These are phyloP conservation scores for Squalus acanthias DNA, from an alignment of 2,797 vertebrate genomes.

Conservation along the genomic window DNA sequence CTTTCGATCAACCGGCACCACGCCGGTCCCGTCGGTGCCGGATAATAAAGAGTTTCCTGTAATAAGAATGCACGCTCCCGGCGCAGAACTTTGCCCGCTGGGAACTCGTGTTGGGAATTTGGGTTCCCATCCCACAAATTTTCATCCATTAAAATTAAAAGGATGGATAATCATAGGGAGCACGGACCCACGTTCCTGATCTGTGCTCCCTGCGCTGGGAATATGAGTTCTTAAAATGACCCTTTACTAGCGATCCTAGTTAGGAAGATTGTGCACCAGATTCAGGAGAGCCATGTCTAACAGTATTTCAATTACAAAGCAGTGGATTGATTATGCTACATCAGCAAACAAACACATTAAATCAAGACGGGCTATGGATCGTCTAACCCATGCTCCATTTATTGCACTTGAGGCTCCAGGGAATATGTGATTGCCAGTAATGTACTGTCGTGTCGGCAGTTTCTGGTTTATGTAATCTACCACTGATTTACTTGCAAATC, in stretches of 20 bases:
- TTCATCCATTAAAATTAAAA: not conserved
- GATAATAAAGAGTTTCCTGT: too few species aligned
- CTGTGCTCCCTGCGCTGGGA: not conserved
- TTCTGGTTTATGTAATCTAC: not conserved
- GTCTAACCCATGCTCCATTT: not conserved
- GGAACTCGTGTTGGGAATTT: not conserved
- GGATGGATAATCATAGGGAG: not conserved
- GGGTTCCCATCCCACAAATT: not conserved
- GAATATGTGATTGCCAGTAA: not conserved
- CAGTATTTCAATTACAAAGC: not conserved
- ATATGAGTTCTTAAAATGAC: not conserved
- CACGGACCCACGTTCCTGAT: not conserved
- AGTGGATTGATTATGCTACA: not conserved
- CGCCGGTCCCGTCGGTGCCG: too few species aligned
- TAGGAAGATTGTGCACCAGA: not conserved
- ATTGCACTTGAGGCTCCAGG: not conserved
- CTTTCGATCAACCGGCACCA: too few species aligned
- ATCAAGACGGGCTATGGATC: not conserved
- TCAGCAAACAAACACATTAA: not conserved
- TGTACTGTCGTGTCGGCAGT: not conserved
- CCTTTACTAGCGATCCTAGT: not conserved
- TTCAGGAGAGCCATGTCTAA: not conserved
- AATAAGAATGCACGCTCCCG: not conserved
- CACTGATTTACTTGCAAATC: not conserved
- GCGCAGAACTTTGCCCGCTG: not conserved